Conservation (phyloP, 2,113 vertebrate genomes). For the Antechinus flavipes region DNA sequence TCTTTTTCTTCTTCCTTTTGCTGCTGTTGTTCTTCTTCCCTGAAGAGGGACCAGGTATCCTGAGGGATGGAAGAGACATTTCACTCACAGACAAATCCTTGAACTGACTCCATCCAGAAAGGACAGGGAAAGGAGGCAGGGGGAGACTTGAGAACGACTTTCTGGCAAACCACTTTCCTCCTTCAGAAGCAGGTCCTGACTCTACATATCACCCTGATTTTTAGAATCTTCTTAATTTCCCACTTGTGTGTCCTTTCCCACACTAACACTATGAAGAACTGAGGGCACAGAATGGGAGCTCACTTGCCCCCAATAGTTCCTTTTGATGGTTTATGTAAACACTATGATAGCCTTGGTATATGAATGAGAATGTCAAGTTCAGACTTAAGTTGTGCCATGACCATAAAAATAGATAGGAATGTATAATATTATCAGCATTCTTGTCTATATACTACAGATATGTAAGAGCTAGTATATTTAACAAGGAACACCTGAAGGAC, state of each 20-base stretch:
- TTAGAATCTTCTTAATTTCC: background rate
- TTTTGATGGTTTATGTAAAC: background rate
- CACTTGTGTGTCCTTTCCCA: background rate
- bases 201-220: background rate
- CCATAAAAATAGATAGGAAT: background rate
- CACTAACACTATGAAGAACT: background rate
- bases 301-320: background rate
- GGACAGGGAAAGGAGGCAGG: background rate
- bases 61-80: background rate
- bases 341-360: background rate
- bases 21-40: constrained; percentile 10
- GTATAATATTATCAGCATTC: background rate
- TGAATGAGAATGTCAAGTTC: background rate
- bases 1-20: background rate
- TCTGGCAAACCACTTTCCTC: background rate
- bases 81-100: background rate
- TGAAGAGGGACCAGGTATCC: background rate
- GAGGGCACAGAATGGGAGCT: background rate
- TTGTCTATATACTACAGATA: background rate
- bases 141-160: background rate
- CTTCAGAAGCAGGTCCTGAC: background rate
- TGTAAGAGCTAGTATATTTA: background rate
- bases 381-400: background rate
- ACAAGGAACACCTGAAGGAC: background rate
- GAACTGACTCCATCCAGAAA: background rate